These are phyloP conservation scores for Patagioenas fasciata DNA, from an alignment of 2,113 vertebrate species.

Conservation along the genomic window DNA sequence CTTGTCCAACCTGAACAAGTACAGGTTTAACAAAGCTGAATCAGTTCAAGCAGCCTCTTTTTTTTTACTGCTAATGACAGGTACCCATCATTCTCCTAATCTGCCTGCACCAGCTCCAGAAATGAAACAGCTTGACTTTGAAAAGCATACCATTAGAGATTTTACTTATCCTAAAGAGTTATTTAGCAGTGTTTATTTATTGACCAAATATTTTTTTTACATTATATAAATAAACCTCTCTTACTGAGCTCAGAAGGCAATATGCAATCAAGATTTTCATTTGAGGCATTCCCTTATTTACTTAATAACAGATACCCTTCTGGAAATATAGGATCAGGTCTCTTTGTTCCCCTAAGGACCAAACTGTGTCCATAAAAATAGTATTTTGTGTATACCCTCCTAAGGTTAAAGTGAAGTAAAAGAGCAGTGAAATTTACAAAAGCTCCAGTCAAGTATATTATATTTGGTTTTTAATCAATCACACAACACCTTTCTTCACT, in stretches of 20 bases:
- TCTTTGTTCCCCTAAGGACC: conserved; percentile 25
- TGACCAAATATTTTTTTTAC: conserved; percentile 58
- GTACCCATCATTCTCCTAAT: neutral
- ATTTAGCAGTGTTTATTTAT: conserved; percentile 36
- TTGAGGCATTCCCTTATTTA: neutral
- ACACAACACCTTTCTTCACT: conserved; percentile 31
- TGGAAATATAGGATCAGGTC: conserved; percentile 41
- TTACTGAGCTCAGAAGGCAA: conserved; percentile 10
- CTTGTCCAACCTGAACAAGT: neutral
- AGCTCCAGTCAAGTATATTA: conserved; percentile 40
- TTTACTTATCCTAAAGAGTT: neutral
- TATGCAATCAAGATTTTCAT: neutral
- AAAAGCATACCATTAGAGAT: conserved; percentile 41
- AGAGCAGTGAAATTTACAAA: conserved; percentile 58
- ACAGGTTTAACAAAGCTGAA: conserved; percentile 3
- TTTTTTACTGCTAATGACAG: conserved; percentile 2
- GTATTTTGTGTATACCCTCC: conserved; percentile 40
- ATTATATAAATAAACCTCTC: conserved; percentile 16
- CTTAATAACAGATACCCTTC: conserved; percentile 10
- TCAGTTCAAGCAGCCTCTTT: conserved; percentile 6
- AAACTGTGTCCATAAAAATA: conserved; percentile 55
- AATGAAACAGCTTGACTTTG: conserved; percentile 22
- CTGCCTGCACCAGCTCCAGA: neutral
- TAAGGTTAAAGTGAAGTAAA: conserved; percentile 41
- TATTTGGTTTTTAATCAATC: conserved; percentile 60